phyloP scores from a whole-genome alignment of 1,140 invertebrate genomes.

The Polypedilum pembai region DNA sequence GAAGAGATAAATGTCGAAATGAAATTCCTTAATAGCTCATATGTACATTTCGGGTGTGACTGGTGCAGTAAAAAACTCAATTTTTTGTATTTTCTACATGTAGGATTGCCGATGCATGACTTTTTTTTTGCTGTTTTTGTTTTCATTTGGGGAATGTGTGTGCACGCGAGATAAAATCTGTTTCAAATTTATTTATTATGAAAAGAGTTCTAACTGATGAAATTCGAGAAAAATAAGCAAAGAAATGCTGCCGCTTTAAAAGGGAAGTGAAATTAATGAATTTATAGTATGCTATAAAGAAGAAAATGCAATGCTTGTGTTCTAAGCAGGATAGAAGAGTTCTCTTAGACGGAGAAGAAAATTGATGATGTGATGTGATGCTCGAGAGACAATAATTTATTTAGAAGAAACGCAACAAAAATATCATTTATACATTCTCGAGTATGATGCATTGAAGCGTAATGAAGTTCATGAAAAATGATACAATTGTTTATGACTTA shows the following conservation, averaged over 20 bases:
- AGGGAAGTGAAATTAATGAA: slow-evolving; percentile 18
- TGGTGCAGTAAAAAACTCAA: too few relatives aligned
- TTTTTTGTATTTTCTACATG: too few relatives aligned
- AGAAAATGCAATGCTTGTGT: neutral
- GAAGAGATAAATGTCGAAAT: slow-evolving; percentile 1
- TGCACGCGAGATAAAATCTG: slow-evolving; percentile 16
- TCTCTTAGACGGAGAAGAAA: neutral
- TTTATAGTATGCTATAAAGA: neutral
- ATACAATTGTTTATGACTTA: neutral
- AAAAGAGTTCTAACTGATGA: neutral
- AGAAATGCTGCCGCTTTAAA: neutral
- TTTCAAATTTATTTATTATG: slow-evolving; percentile 20
- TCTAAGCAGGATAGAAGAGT: neutral
- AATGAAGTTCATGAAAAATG: slow-evolving; percentile 9
- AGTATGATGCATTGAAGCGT: neutral
- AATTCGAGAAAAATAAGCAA: neutral
- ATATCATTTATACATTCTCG: neutral
- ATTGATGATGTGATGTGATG: neutral
- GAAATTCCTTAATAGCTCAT: slow-evolving; percentile 1
- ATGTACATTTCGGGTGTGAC: neutral
- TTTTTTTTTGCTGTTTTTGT: neutral
- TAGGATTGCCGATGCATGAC: neutral
- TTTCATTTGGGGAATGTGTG: slow-evolving; percentile 2
- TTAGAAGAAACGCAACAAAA: too few relatives aligned
- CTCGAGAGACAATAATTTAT: neutral